A percentile compares a stretch with the other conserved stretches of the same genome.
Conservation (phyloP, 1,140 invertebrate species). For the Onthophagus taurus region DNA sequence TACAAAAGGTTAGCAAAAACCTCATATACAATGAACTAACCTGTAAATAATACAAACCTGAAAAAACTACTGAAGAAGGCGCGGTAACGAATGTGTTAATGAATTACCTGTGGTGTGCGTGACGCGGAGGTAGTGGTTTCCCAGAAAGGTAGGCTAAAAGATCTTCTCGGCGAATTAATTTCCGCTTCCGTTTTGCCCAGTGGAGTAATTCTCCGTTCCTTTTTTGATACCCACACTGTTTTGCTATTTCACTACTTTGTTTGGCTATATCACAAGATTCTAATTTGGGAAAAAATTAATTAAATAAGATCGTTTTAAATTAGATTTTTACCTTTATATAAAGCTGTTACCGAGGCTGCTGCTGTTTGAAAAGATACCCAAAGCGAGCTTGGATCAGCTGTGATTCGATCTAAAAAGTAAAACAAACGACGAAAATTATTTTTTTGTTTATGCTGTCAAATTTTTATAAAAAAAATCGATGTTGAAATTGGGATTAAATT, state of each 20-base stretch:
- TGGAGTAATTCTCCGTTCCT: constrained; percentile 66
- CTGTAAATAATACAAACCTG: constrained; percentile 4
- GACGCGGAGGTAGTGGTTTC: constrained; percentile 53
- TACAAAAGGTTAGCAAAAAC: no score
- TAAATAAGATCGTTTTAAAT: constrained; percentile 1
- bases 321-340: constrained; percentile 61
- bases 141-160: constrained; percentile 70
- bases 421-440: no score
- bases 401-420: constrained; percentile 30
- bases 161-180: constrained; percentile 63
- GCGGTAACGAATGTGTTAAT: constrained; percentile 1
- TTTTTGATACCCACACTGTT: constrained; percentile 63
- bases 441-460: no score
- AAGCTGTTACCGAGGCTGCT: constrained; percentile 64
- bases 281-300: constrained; percentile 32
- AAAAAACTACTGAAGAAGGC: constrained; percentile 10
- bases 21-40: no score
- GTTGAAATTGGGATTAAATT: neutral
- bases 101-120: constrained; percentile 31
- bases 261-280: constrained; percentile 65
- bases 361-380: constrained; percentile 78
- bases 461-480: no score
- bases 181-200: constrained; percentile 65
- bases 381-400: constrained; percentile 52
- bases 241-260: constrained; percentile 57